phyloP scores from a whole-genome alignment of 2,888 invertebrate species.

The Cryptus viduatorius region DNA sequence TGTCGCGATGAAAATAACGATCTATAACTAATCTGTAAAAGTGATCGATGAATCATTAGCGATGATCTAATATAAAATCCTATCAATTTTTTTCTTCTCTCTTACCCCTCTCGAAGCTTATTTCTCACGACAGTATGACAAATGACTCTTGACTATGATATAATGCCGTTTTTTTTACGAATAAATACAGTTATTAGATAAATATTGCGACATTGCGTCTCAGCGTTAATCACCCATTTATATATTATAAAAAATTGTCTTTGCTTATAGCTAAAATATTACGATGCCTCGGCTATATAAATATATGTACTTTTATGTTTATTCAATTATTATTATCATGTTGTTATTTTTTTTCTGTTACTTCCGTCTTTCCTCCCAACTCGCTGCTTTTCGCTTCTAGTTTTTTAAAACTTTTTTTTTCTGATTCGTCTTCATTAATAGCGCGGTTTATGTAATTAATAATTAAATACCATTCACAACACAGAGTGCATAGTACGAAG shows the following conservation, averaged over 20 bases:
- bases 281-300: constrained; percentile 84
- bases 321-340: constrained; percentile 78
- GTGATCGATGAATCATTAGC: constrained; percentile 16
- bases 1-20: background rate
- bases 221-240: constrained; percentile 70
- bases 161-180: constrained; percentile 47
- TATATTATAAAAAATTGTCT: constrained; percentile 83
- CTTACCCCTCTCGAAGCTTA: background rate
- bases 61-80: constrained; percentile 34
- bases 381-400: constrained; percentile 70
- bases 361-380: constrained; percentile 17
- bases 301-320: constrained; percentile 79
- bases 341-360: constrained; percentile 69
- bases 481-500: constrained; percentile 85
- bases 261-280: constrained; percentile 84
- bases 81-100: background rate
- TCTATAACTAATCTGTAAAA: constrained; percentile 10
- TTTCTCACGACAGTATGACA: constrained; percentile 43
- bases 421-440: constrained; percentile 64
- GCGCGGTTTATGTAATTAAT: constrained; percentile 69
- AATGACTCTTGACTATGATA: constrained; percentile 56
- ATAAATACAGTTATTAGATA: constrained; percentile 74
- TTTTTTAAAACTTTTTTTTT: constrained; percentile 51
- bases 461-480: constrained; percentile 83
- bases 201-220: constrained; percentile 77